phyloP scores from a whole-genome alignment of 2,113 vertebrate species.

The Phrynosoma platyrhinos region DNA sequence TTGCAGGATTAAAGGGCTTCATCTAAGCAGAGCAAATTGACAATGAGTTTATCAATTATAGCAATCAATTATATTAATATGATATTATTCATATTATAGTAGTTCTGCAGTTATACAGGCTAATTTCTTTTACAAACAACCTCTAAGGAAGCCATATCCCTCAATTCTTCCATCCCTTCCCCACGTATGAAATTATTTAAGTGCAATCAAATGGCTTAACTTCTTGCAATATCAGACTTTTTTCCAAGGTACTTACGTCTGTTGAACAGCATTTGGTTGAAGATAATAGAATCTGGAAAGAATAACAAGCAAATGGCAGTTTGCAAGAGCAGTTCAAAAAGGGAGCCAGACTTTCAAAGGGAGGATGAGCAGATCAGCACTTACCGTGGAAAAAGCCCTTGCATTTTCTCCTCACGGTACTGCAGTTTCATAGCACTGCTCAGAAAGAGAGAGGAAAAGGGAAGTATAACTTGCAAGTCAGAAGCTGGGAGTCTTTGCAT shows the following conservation, averaged over 20 bases:
- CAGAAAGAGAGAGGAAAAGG: not conserved
- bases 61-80: no score
- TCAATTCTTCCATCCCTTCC: not conserved
- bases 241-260: constrained; percentile 59
- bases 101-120: no score
- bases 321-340: not conserved
- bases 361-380: constrained; percentile 30
- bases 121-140: no score
- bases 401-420: constrained; percentile 52
- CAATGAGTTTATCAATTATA: no score
- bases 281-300: constrained; percentile 73
- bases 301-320: constrained; percentile 22
- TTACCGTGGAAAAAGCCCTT: constrained; percentile 64
- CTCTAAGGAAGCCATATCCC: not conserved
- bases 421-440: constrained; percentile 70
- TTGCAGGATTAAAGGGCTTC: no score
- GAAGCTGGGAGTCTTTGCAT: not conserved
- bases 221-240: not conserved
- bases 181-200: not conserved
- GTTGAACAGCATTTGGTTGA: constrained; percentile 71
- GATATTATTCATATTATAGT: no score
- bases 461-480: not conserved
- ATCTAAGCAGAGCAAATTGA: no score
- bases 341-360: constrained; percentile 23
- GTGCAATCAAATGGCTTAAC: not conserved